A percentile compares a stretch with the other conserved stretches of the same genome.
Conservation (phyloP, 2,888 invertebrate genomes). For the Meliscaeva auricollis region DNA sequence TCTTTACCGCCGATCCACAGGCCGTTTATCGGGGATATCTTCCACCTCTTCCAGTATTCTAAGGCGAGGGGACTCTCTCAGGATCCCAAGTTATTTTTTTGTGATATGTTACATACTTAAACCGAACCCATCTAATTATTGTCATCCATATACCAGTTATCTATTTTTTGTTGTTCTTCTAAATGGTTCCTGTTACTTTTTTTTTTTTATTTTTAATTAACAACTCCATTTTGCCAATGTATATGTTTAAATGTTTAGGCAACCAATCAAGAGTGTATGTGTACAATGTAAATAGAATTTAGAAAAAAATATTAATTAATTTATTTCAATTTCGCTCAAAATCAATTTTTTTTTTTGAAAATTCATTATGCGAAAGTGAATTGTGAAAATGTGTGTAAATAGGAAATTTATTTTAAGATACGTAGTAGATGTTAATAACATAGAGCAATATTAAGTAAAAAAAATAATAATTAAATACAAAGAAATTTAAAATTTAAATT, state of each 20-base stretch:
- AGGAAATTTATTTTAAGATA: slow-evolving; percentile 18
- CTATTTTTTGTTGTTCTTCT: background rate
- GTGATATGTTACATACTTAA: slow-evolving; percentile 60
- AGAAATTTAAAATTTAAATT: slow-evolving; percentile 38
- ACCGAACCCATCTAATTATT: slow-evolving; percentile 23
- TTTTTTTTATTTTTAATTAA: slow-evolving; percentile 10
- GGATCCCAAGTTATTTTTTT: slow-evolving; percentile 48
- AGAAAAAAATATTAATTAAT: slow-evolving; percentile 1
- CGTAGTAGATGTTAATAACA: slow-evolving; percentile 27
- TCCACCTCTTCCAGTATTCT: slow-evolving; percentile 64
- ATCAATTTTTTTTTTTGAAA: background rate
- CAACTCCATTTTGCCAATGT: slow-evolving; percentile 35
- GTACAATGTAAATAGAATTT: slow-evolving; percentile 24
- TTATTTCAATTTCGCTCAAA: no score
- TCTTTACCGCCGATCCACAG: slow-evolving; percentile 56
- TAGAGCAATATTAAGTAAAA: slow-evolving; percentile 17
- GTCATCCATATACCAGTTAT: slow-evolving; percentile 49
- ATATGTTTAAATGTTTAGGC: background rate
- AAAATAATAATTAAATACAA: slow-evolving; percentile 37
- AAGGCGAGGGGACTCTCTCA: background rate
- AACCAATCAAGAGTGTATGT: no score
- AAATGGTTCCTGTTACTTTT: slow-evolving; percentile 47
- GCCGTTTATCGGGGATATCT: slow-evolving; percentile 59
- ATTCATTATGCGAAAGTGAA: background rate
- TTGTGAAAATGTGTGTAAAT: slow-evolving; percentile 31